These are phyloP conservation scores for Scarus forsteni DNA, from an alignment of 2,797 vertebrate genomes.

Conservation along the genomic window DNA sequence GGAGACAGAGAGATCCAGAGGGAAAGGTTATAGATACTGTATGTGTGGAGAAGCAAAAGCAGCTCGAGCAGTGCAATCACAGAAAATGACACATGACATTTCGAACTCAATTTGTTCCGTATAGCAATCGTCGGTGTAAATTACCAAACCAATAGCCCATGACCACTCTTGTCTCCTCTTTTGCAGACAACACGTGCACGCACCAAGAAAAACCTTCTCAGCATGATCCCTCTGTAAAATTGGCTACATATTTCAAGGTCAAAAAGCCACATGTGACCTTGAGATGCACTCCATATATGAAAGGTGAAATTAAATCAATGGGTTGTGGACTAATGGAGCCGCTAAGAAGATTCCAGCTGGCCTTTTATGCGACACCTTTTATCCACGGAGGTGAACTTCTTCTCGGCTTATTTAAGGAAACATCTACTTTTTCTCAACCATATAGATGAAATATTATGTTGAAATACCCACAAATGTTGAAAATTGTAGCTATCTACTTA, in stretches of 20 bases:
- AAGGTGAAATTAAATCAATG: conserved; percentile 72
- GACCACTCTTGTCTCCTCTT: conserved; percentile 29
- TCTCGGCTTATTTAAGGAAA: conserved; percentile 32
- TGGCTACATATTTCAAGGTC: conserved; percentile 54
- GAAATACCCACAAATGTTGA: background rate
- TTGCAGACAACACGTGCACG: conserved; percentile 17
- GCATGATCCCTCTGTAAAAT: conserved; percentile 33
- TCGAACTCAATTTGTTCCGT: conserved; percentile 64
- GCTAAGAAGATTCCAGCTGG: conserved; percentile 56
- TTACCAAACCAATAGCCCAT: conserved; percentile 62
- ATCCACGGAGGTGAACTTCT: conserved; percentile 32
- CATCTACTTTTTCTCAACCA: background rate
- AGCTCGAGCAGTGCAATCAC: conserved; percentile 53
- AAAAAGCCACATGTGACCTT: conserved; percentile 59
- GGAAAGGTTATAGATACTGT: conserved; percentile 18
- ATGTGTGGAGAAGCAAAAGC: conserved; percentile 43
- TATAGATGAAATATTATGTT: conserved; percentile 14
- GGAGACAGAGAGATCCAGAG: background rate
- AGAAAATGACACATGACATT: conserved; percentile 74
- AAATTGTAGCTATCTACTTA: background rate
- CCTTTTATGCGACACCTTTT: conserved; percentile 74
- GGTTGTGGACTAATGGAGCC: conserved; percentile 69
- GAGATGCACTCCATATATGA: conserved; percentile 32
- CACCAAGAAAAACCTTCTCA: conserved; percentile 24
- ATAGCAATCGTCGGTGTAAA: conserved; percentile 57